Evolutionary conservation across 2,888 invertebrate genomes (phyloP), one percentile per base, ranked within the genome.

Genomic region (Pseudococcus jackbeardsleyi): DNA sequence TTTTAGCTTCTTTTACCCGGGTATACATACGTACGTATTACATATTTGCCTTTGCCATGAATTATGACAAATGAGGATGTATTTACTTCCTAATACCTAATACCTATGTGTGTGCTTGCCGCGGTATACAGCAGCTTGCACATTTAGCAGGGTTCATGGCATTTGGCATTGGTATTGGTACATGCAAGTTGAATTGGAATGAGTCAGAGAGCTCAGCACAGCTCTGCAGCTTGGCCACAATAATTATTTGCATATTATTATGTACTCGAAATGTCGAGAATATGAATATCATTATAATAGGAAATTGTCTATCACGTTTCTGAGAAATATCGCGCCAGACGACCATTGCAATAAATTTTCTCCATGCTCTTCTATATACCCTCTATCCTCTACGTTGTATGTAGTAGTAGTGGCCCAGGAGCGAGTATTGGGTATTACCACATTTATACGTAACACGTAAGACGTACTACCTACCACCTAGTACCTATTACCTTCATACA

Each of bases 241-340:
- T 72, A 72, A 72, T 72, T 72, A 72, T 72, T 72, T 33, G 68
- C 68, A 33, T 33, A 72, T 72, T 33, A 72, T 72, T 72, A 33
- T 33, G 26, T 33, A 33, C 26, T 33, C 26, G n/a, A n/a, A n/a
- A n/a, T n/a, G n/a, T n/a, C 68, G 15, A 72, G 68, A 26, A 72
- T 72, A 72, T 72, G 68, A 72, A 72, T 72, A 72, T 72, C 68
- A 72, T 72, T 72, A 33, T 33, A 72, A 33, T 33, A 72, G 12
- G 33, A 72, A 72, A 72, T 72, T 72, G 68, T 72, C 68, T 26
- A 72, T 72, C 68, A 72, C 68, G 68, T 72, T 72, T 72, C 68
- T 33, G 12, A 72, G 68, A 72, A 72, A 72, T 72, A 26, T 72
- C 26, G 12, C 68, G 11, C 26, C 5, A 15, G 26, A 26, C 68